phyloP scores from a whole-genome alignment of 2,113 vertebrate species.

The Dipodomys ordii region DNA sequence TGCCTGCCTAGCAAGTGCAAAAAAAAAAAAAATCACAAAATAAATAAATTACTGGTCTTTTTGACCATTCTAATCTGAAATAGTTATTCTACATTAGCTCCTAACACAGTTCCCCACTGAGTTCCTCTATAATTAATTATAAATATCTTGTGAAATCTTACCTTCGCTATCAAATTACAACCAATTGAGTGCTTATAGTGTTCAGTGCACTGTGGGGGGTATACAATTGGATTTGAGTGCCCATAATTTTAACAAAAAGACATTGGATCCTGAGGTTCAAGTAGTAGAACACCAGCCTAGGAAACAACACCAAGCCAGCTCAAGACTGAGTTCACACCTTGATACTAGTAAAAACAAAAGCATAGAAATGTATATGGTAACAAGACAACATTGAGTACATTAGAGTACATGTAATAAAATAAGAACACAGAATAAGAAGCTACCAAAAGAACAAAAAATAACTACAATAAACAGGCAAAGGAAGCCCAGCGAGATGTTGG shows the following conservation, averaged over 20 bases:
- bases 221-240: neutral
- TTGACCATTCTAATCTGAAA: constrained; percentile 41
- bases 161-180: constrained; percentile 24
- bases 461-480: neutral
- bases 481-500: no score
- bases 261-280: no score
- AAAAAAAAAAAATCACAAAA: no score
- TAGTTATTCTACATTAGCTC: constrained; percentile 5
- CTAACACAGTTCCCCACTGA: constrained; percentile 25
- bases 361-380: constrained; percentile 1
- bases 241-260: neutral
- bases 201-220: neutral
- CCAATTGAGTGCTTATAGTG: neutral
- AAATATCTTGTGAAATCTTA: constrained; percentile 20
- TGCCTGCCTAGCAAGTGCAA: no score
- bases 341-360: no score
- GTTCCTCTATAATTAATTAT: neutral
- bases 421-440: constrained; percentile 10
- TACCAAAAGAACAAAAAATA: neutral
- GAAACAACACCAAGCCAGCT: no score
- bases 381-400: neutral
- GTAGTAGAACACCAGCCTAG: no score
- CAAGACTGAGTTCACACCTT: no score
- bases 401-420: neutral
- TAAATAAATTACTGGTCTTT: neutral